Base-by-base conservation (phyloP, 2,797 vertebrate genomes). In the Microctenopoma lineatum region DNA sequence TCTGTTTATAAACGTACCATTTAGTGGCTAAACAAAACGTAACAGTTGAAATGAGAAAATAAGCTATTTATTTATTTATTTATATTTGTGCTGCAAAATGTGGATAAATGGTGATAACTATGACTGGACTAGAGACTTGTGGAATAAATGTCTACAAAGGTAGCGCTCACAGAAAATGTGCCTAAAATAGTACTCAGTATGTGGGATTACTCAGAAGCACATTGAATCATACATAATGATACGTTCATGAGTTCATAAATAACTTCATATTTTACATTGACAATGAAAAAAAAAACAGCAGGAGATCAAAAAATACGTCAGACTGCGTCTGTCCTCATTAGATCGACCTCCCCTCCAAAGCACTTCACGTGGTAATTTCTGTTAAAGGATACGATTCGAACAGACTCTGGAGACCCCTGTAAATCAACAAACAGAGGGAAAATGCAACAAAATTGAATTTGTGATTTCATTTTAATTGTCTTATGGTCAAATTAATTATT, bases 331-430 rank as follows among this genome's bases (percentile, higher is more conserved):
- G 18, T 54, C 11, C 36, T 88, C 47, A 70, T 83, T 2, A 88
- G 75, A 65, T 93, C 50, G 53, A 96, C 94, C 79, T 95, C 95
- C 0, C 94, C 93, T 70, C 89, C 92, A 61, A 94, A 97, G 54
- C 96, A 98, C 51, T 96, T 94, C 63, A 95, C 92, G 0, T 98
- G 96, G 79, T 95, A 96, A 83, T 93, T 95, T 78, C 92, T 94
- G 79, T 96, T 90, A 83, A 93, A 94, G 50, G 95, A 96, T 26
- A 95, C 95, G 4, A 97, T 95, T 4, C 94, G 94, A 75, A 96
- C 93, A n/a, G 94, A 95, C 80, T 97, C 96, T 3, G 95, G 92
- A 8, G 95, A 97, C 1, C 96, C 96, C 97, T 98, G 86, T 27
- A 86, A 83, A 29, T 6, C 11, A 52, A 38, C 26, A 69, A 47